Conservation (phyloP, 2,888 invertebrate species). For the Monoplex corrugatus region DNA sequence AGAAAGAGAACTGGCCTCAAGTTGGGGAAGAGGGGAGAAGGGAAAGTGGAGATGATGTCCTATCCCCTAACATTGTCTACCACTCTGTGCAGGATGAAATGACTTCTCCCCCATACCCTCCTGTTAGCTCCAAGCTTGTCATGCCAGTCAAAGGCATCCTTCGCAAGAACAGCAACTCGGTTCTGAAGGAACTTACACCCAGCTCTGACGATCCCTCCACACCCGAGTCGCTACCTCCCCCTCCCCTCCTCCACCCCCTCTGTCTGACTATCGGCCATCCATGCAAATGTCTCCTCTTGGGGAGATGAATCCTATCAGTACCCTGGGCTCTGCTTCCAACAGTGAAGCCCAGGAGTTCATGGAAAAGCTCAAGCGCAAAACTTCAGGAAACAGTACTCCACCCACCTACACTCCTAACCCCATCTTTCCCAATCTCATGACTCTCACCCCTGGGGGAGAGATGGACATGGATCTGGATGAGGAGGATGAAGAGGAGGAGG, state of each 20-base stretch:
- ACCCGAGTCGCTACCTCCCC: conserved; percentile 22
- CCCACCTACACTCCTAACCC: conserved; percentile 58
- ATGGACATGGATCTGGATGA: conserved; percentile 55
- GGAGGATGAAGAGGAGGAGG: conserved; percentile 52
- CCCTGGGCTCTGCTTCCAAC: conserved; percentile 11
- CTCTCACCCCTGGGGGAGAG: conserved; percentile 57
- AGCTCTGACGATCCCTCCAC: conserved; percentile 39
- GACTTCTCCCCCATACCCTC: conserved; percentile 32
- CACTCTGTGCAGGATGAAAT: conserved; percentile 43
- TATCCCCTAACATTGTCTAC: conserved; percentile 44
- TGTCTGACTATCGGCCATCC: background rate
- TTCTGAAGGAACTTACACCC: conserved; percentile 53
- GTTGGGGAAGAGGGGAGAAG: conserved; percentile 13
- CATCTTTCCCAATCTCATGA: conserved; percentile 62
- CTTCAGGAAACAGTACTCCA: conserved; percentile 59
- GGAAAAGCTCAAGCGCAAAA: conserved; percentile 75
- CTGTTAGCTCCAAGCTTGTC: background rate
- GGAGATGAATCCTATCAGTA: conserved; percentile 45
- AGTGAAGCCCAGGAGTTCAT: conserved; percentile 74
- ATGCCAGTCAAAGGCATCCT: conserved; percentile 44
- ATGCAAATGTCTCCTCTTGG: conserved; percentile 31
- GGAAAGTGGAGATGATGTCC: conserved; percentile 19
- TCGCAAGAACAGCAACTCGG: conserved; percentile 49
- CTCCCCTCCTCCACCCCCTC: conserved; percentile 46
- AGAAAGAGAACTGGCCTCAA: conserved; percentile 62